Evolutionary conservation across 2,888 invertebrate genomes (phyloP).

Genomic region (Ceramica pisi): DNA sequence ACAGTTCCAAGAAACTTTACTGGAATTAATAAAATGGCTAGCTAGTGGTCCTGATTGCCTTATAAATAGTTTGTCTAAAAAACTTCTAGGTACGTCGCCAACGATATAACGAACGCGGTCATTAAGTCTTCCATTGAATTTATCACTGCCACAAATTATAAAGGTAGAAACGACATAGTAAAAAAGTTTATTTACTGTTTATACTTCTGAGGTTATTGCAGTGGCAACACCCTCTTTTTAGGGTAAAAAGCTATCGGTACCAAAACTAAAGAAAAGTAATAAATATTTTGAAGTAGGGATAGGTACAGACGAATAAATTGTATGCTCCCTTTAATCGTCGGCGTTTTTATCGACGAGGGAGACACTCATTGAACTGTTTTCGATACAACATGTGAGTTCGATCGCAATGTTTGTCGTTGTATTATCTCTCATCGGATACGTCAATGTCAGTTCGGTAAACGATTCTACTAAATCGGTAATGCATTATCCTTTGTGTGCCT

Average conservation of each 20-base stretch:
- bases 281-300: conserved; percentile 71
- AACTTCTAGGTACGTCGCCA: conserved; percentile 69
- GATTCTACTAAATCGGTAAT: conserved; percentile 77
- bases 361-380: conserved; percentile 47
- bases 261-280: conserved; percentile 68
- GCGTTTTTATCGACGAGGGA: conserved; percentile 56
- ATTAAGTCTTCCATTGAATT: conserved; percentile 73
- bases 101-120: conserved; percentile 69
- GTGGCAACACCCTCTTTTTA: conserved; percentile 58
- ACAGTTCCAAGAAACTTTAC: conserved; percentile 68
- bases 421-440: conserved; percentile 76
- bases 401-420: conserved; percentile 58
- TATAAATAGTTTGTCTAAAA: conserved; percentile 72
- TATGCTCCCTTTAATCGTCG: conserved; percentile 63
- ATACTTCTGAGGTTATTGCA: conserved; percentile 62
- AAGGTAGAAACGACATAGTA: conserved; percentile 66
- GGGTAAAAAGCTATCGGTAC: conserved; percentile 56
- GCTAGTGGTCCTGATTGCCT: conserved; percentile 71
- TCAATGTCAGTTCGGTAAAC: conserved; percentile 82
- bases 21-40: conserved; percentile 69
- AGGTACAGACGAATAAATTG: conserved; percentile 67
- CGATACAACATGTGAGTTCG: conserved; percentile 51
- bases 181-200: conserved; percentile 66
- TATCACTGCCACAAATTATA: conserved; percentile 73
- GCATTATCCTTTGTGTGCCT: conserved; percentile 81